These are phyloP conservation scores for Parazoanthus atlanticus DNA, from an alignment of 92 coral and sea anemone genomes.

Conservation along the genomic window DNA sequence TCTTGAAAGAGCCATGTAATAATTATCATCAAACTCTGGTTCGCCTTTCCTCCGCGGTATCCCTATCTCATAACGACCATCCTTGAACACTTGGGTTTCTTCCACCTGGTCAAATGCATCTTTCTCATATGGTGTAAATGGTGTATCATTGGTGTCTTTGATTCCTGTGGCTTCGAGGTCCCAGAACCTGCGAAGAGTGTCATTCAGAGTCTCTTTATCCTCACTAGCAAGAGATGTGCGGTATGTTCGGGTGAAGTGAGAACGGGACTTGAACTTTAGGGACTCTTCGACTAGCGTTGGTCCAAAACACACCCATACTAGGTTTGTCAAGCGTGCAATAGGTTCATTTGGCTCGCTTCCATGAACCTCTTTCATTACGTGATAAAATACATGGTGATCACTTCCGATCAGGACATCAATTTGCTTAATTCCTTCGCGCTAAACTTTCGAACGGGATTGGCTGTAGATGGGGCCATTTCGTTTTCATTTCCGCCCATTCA, in stretches of 20 bases:
- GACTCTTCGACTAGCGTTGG: constrained; percentile 50
- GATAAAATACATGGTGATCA: constrained; percentile 66
- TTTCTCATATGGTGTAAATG: too few species aligned
- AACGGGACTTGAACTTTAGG: constrained; percentile 36
- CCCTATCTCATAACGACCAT: too few species aligned
- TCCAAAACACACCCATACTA: constrained; percentile 67
- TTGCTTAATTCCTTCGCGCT: constrained; percentile 50
- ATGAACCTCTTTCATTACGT: constrained; percentile 46
- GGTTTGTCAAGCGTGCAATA: too few species aligned
- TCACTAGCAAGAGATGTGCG: constrained; percentile 19
- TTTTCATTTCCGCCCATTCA: too few species aligned
- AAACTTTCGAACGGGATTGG: constrained; percentile 47
- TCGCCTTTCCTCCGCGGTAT: too few species aligned
- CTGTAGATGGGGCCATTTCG: too few species aligned
- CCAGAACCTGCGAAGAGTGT: constrained; percentile 61
- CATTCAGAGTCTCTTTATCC: constrained; percentile 40
- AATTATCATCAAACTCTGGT: too few species aligned
- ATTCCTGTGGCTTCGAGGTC: constrained; percentile 60
- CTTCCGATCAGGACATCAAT: constrained; percentile 67
- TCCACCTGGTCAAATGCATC: too few species aligned
- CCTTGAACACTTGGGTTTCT: too few species aligned
- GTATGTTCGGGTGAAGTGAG: constrained; percentile 60
- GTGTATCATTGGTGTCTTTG: not conserved
- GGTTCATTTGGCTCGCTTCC: constrained; percentile 27
- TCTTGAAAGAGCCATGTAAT: too few species aligned